Conservation (phyloP, 2,113 vertebrate genomes). For the Prinia subflava region DNA sequence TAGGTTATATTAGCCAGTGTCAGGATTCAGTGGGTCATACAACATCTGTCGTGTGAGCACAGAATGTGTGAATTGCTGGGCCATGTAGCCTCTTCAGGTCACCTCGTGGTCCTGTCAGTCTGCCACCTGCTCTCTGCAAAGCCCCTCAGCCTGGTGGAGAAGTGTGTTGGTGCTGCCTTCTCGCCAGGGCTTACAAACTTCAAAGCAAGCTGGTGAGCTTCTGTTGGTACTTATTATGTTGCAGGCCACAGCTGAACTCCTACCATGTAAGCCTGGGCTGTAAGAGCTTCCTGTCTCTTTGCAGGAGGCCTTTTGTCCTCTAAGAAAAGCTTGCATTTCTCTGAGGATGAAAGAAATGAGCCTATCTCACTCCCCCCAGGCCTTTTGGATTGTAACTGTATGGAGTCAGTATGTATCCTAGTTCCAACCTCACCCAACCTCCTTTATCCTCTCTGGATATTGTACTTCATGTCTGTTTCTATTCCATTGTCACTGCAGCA, state of each 20-base stretch:
- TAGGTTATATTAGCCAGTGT: neutral
- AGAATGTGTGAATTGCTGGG: neutral
- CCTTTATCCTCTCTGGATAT: neutral
- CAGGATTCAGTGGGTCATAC: neutral
- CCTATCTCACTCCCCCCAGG: neutral
- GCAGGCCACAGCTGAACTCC: constrained; percentile 42
- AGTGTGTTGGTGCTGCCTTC: neutral
- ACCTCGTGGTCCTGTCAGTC: neutral
- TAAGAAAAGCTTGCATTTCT: constrained; percentile 32
- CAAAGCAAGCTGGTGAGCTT: constrained; percentile 33
- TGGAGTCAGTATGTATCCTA: neutral
- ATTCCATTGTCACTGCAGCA: neutral
- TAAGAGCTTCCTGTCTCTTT: constrained; percentile 45
- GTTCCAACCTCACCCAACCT: neutral
- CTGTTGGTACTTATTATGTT: neutral
- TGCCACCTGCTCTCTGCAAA: constrained; percentile 4
- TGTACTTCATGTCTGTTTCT: neutral
- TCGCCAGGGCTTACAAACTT: neutral
- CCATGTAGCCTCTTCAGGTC: neutral
- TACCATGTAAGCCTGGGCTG: neutral
- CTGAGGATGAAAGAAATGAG: constrained; percentile 43
- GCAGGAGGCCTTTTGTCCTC: constrained; percentile 27
- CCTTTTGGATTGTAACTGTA: neutral
- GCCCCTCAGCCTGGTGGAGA: neutral
- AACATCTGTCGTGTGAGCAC: neutral